Evolutionary conservation across 2,888 invertebrate genomes (phyloP).

Genomic region (Helobdella robusta): DNA sequence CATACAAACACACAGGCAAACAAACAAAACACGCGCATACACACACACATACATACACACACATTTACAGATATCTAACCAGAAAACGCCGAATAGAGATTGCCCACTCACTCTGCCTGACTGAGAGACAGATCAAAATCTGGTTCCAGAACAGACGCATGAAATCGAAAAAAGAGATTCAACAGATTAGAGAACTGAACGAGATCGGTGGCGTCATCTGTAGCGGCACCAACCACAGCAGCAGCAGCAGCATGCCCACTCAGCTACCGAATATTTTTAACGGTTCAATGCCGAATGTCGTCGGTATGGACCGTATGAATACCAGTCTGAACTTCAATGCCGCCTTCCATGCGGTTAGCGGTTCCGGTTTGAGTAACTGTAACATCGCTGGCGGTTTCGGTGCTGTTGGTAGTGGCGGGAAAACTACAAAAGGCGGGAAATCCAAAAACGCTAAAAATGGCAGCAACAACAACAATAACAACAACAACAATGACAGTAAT

Average conservation of each 20-base stretch:
- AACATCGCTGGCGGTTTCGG: not conserved
- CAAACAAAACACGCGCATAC: not conserved
- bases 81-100: constrained; percentile 91
- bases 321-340: no score
- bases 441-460: no score
- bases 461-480: not conserved
- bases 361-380: not conserved
- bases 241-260: no score
- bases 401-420: no score
- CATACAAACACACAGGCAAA: no score
- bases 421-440: no score
- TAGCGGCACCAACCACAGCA: not conserved
- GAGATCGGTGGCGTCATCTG: constrained; percentile 28
- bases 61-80: constrained; percentile 74
- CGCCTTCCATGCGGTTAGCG: not conserved
- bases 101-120: constrained; percentile 86
- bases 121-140: constrained; percentile 72
- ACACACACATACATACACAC: not conserved
- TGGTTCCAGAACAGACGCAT: constrained; percentile 82
- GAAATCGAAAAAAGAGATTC: constrained; percentile 70
- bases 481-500: not conserved
- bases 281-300: no score
- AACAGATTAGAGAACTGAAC: constrained; percentile 43
- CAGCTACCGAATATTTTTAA: no score
- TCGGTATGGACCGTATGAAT: no score